Conservation (phyloP, 2,797 vertebrate genomes). For the Acipenser ruthenus region DNA sequence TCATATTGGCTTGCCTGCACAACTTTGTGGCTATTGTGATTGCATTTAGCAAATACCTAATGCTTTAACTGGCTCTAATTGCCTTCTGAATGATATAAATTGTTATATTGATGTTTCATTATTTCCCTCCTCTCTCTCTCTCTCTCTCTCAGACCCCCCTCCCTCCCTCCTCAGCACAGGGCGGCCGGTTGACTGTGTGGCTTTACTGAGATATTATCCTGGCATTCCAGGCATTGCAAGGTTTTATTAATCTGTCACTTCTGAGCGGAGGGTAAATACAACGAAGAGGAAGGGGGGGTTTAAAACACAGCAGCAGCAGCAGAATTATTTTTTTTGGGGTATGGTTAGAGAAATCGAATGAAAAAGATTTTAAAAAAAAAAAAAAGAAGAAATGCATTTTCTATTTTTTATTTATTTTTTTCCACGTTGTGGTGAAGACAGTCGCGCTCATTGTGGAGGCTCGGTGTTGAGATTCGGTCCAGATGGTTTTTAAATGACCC, state of each 20-base stretch:
- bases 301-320: background rate
- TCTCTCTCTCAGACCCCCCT: background rate
- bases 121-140: constrained; percentile 1
- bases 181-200: constrained; percentile 8
- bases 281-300: background rate
- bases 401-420: too few relatives aligned
- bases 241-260: constrained; percentile 69
- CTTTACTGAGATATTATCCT: constrained; percentile 49
- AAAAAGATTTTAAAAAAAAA: too few relatives aligned
- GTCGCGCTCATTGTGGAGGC: too few relatives aligned
- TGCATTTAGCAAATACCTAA: constrained; percentile 42
- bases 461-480: too few relatives aligned
- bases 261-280: constrained; percentile 53
- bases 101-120: constrained; percentile 6
- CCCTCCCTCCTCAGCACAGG: background rate
- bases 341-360: too few relatives aligned
- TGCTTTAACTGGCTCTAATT: constrained; percentile 55
- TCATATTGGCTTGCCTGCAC: background rate
- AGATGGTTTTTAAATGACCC: too few relatives aligned
- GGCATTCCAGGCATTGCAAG: constrained; percentile 68
- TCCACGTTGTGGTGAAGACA: background rate
- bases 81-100: constrained; percentile 46
- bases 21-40: background rate
- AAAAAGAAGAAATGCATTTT: constrained; percentile 14
- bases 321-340: background rate